A percentile compares a stretch with the other conserved stretches of the same genome.
These are phyloP conservation scores for Phycodurus eques DNA, from an alignment of 2,113 vertebrate genomes.

Conservation along the genomic window DNA sequence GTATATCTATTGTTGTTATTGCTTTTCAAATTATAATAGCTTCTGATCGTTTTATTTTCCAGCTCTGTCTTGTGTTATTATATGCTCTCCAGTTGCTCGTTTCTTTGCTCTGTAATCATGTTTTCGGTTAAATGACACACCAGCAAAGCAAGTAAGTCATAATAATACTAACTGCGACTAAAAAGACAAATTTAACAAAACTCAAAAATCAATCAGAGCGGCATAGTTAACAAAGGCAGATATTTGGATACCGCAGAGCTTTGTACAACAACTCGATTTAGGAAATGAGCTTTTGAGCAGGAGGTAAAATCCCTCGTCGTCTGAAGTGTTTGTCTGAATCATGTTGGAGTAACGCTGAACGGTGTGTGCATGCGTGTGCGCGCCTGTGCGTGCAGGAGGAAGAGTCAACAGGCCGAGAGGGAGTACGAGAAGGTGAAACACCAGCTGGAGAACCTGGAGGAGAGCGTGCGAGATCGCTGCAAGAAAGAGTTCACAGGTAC, in stretches of 20 bases:
- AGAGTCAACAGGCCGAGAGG: slow-evolving; percentile 94
- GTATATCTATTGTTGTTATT: neutral
- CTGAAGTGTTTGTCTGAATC: neutral
- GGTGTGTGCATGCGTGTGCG: neutral
- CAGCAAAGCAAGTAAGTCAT: neutral
- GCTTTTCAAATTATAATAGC: neutral
- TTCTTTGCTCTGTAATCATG: neutral
- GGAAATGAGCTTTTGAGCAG: neutral
- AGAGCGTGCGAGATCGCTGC: slow-evolving; percentile 94
- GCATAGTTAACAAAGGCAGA: neutral
- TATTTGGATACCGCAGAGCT: neutral
- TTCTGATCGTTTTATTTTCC: too few species aligned
- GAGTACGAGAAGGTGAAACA: slow-evolving; percentile 97
- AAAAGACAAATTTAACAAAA: neutral
- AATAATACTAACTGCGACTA: neutral
- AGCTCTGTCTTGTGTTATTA: too few species aligned
- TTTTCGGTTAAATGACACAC: neutral
- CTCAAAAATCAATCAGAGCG: neutral
- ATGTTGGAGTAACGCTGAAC: neutral
- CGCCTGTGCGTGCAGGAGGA: slow-evolving; percentile 76
- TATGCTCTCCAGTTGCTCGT: neutral
- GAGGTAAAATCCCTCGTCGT: neutral
- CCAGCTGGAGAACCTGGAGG: slow-evolving; percentile 93
- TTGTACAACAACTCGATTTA: slow-evolving; percentile 7
- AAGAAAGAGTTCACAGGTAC: slow-evolving; percentile 98